Evolutionary conservation across 2,113 vertebrate genomes (phyloP).

Genomic region (Pseudolaguvia tuberculata): DNA sequence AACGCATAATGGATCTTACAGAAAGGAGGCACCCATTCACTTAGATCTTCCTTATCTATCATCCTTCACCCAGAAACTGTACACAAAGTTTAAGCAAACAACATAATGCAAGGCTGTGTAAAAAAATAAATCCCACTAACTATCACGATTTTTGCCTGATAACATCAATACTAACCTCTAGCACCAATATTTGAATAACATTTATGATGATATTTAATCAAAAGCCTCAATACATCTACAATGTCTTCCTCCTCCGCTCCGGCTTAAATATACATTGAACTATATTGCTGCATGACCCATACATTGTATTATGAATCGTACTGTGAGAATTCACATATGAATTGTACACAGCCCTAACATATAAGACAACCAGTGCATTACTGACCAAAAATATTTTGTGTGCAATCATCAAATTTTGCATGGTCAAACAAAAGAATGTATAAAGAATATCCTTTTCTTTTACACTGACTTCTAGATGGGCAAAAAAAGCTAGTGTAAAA

Average conservation of each 20-base stretch:
- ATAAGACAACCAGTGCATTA: background rate
- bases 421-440: background rate
- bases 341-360: background rate
- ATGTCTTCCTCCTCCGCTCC: no score
- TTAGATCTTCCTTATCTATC: constrained; percentile 13
- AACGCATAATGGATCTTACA: constrained; percentile 58
- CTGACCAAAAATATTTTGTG: background rate
- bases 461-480: no score
- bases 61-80: constrained; percentile 1
- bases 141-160: no score
- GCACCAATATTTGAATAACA: no score
- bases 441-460: background rate
- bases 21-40: constrained; percentile 23
- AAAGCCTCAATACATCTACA: no score
- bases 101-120: background rate
- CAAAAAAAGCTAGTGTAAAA: constrained; percentile 10
- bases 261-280: no score
- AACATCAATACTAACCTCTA: no score
- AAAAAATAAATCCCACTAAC: no score
- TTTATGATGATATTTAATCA: no score
- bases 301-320: no score
- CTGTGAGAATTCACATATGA: no score
- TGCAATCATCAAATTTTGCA: background rate
- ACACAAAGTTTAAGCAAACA: background rate
- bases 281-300: no score